Percentiles rank a stretch among this genome's conserved stretches.
These are phyloP conservation scores for Valencia hispanica DNA, from an alignment of 2,797 vertebrate species.

Conservation along the genomic window DNA sequence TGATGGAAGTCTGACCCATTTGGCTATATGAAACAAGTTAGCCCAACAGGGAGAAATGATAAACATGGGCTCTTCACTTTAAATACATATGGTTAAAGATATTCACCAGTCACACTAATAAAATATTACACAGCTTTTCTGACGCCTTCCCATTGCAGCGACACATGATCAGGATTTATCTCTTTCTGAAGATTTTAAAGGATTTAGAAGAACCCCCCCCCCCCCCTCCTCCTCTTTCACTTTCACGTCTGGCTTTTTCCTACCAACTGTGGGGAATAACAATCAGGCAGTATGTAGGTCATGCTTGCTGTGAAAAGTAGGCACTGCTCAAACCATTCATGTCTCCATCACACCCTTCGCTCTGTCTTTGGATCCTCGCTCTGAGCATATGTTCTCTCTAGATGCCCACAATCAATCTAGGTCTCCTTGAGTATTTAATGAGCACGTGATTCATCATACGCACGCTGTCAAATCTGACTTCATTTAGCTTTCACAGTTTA, in stretches of 20 bases:
- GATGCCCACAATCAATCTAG: conserved; percentile 44
- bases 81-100: conserved; percentile 41
- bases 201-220: not conserved
- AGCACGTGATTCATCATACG: conserved; percentile 29
- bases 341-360: conserved; percentile 41
- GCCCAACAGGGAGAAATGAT: conserved; percentile 63
- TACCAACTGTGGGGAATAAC: conserved; percentile 62
- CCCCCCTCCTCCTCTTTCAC: not conserved
- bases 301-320: conserved; percentile 51
- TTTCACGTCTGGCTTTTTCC: conserved; percentile 35
- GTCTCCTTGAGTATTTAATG: conserved; percentile 45
- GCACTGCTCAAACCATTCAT: conserved; percentile 42
- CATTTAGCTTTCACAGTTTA: conserved; percentile 34
- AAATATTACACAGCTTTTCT: not conserved
- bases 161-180: not conserved
- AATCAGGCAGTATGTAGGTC: conserved; percentile 75
- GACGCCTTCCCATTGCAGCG: not conserved
- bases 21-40: conserved; percentile 17
- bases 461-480: conserved; percentile 23
- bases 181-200: not conserved
- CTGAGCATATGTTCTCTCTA: conserved; percentile 53
- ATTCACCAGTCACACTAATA: not conserved
- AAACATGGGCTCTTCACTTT: conserved; percentile 19
- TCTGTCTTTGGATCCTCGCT: conserved; percentile 42
- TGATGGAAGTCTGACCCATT: conserved; percentile 27